Conservation (phyloP, 2,113 vertebrate genomes). For the Manacus vitellinus region DNA sequence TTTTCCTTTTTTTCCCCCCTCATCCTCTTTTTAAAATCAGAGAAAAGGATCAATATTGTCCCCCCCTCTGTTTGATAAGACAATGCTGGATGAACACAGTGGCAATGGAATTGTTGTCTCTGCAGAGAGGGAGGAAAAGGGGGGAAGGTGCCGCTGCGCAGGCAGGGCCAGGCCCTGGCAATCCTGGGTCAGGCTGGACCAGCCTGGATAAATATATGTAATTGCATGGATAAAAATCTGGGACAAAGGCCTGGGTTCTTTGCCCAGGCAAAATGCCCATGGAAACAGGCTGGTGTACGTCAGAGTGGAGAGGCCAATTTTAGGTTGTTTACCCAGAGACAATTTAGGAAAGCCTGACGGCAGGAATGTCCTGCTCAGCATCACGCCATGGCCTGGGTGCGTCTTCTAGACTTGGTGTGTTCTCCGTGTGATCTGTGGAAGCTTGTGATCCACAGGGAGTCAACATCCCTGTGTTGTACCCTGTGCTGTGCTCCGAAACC, state of each 20-base stretch:
- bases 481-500: fast-evolving
- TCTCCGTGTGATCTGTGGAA: background rate
- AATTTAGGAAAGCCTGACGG: conserved; percentile 24
- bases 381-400: background rate
- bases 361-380: background rate
- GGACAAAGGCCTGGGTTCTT: background rate
- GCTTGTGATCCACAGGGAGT: background rate
- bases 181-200: background rate
- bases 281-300: background rate
- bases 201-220: background rate
- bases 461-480: background rate
- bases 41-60: background rate
- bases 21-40: background rate
- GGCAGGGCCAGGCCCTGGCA: background rate
- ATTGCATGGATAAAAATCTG: background rate
- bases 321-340: conserved; percentile 9
- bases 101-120: background rate
- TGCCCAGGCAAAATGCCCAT: background rate
- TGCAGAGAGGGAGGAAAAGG: background rate
- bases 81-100: background rate
- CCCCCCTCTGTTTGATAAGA: background rate
- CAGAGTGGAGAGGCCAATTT: conserved; percentile 6
- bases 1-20: background rate
- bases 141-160: background rate
- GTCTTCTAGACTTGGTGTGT: background rate